Percentiles rank a stretch among this genome's conserved stretches.
phyloP scores from a whole-genome alignment of 2,113 vertebrate species.

The Paratilapia polleni region DNA sequence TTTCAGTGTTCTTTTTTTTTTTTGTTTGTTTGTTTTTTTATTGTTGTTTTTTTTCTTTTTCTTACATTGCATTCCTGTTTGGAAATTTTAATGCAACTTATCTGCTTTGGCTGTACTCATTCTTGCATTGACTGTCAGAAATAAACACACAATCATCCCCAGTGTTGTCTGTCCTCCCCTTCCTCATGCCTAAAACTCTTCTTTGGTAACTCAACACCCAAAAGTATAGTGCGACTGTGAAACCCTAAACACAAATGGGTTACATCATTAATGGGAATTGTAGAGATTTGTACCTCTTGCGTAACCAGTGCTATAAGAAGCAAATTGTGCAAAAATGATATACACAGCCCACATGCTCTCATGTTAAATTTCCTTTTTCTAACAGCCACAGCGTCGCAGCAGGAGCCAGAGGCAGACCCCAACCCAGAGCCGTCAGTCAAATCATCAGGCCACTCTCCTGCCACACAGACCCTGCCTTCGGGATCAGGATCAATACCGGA shows the following conservation, averaged over 20 bases:
- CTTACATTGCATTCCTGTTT: neutral
- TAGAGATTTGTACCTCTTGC: neutral
- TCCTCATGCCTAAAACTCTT: neutral
- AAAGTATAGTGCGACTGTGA: neutral
- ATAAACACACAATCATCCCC: neutral
- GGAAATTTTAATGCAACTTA: neutral
- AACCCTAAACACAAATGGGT: neutral
- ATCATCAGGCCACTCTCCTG: conserved; percentile 82
- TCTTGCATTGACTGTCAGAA: neutral
- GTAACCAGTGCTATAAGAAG: neutral
- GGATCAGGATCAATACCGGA: conserved; percentile 83
- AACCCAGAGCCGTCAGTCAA: conserved; percentile 86
- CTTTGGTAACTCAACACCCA: neutral
- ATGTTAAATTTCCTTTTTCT: conserved; percentile 28
- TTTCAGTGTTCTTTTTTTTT: neutral
- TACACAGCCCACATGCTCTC: neutral
- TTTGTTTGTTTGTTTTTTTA: neutral
- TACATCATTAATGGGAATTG: neutral
- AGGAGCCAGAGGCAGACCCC: conserved; percentile 89
- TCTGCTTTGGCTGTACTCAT: neutral
- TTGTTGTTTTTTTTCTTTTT: neutral
- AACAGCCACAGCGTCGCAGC: conserved; percentile 89
- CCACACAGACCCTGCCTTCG: conserved; percentile 80
- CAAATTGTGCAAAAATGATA: neutral
- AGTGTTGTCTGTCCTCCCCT: neutral